phyloP scores from a whole-genome alignment of 53 echinoderm and acorn worm genomes.

The Henricia sp. region DNA sequence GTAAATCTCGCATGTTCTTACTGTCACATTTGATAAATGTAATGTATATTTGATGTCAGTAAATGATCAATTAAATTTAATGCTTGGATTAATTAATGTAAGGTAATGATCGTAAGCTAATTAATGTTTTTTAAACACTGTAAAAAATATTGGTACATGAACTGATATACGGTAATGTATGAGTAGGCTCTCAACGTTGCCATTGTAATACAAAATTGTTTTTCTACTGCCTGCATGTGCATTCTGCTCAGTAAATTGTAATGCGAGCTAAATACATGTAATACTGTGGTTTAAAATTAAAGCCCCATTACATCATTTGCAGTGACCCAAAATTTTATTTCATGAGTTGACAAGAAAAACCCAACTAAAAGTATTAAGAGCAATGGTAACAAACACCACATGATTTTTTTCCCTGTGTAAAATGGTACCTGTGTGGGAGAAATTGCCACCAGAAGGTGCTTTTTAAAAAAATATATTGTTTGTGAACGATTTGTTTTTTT shows the following conservation, averaged over 20 bases:
- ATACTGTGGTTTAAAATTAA: too few species aligned
- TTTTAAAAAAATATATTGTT: too few species aligned
- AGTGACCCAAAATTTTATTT: too few species aligned
- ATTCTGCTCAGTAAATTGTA: background rate
- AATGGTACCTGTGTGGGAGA: too few species aligned
- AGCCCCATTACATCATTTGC: too few species aligned
- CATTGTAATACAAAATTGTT: conserved; percentile 18
- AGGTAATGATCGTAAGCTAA: conserved; percentile 1
- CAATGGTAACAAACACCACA: too few species aligned
- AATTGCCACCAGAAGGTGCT: too few species aligned
- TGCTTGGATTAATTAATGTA: conserved; percentile 26
- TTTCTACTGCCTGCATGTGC: background rate
- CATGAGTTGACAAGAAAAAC: too few species aligned
- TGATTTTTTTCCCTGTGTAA: too few species aligned
- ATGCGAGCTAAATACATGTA: background rate
- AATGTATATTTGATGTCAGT: conserved; percentile 50
- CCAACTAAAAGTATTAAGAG: too few species aligned
- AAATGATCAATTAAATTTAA: conserved; percentile 10
- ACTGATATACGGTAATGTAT: conserved; percentile 49
- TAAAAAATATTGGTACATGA: conserved; percentile 50
- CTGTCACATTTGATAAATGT: conserved; percentile 52
- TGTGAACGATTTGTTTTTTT: too few species aligned
- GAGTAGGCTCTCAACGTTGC: conserved; percentile 17
- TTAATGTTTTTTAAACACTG: conserved; percentile 42
- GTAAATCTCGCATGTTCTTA: too few species aligned